phyloP scores from a whole-genome alignment of 2,797 vertebrate genomes.

The Notamacropus eugenii region DNA sequence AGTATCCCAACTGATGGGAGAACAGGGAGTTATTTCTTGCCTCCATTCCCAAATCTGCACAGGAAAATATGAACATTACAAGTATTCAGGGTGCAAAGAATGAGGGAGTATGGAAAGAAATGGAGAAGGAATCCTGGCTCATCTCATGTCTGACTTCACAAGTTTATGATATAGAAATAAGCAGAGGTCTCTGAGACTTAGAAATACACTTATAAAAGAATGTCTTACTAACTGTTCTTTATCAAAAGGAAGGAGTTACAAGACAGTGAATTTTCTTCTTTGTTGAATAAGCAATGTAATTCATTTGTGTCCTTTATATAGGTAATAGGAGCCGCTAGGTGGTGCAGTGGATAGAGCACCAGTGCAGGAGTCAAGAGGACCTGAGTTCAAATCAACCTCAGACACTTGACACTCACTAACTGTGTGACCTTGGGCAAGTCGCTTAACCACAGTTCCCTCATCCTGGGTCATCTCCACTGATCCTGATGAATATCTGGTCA shows the following conservation, averaged over 20 bases:
- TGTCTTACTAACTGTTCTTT: background rate
- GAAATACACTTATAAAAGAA: constrained; percentile 14
- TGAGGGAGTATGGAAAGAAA: background rate
- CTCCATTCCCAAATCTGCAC: background rate
- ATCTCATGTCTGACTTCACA: background rate
- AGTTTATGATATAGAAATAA: background rate
- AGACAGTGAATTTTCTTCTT: constrained; percentile 6
- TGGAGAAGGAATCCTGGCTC: background rate
- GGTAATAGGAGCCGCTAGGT: background rate
- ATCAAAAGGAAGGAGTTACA: background rate
- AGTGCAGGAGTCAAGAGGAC: too few relatives aligned
- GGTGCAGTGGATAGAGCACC: too few relatives aligned
- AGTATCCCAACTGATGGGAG: background rate
- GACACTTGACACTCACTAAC: too few relatives aligned
- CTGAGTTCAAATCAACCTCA: too few relatives aligned
- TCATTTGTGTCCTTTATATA: background rate
- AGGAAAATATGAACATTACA: background rate
- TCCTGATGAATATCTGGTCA: too few relatives aligned
- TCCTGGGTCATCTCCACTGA: too few relatives aligned
- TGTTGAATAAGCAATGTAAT: constrained; percentile 1
- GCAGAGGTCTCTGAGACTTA: background rate
- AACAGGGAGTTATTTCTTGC: background rate
- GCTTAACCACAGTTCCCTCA: too few relatives aligned
- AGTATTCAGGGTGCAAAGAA: background rate
- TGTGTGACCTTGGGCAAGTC: too few relatives aligned